Percentiles rank a stretch among this genome's conserved stretches.
Evolutionary conservation across 2,797 vertebrate genomes (phyloP).

Genomic region (Brachyalestes nurse): DNA sequence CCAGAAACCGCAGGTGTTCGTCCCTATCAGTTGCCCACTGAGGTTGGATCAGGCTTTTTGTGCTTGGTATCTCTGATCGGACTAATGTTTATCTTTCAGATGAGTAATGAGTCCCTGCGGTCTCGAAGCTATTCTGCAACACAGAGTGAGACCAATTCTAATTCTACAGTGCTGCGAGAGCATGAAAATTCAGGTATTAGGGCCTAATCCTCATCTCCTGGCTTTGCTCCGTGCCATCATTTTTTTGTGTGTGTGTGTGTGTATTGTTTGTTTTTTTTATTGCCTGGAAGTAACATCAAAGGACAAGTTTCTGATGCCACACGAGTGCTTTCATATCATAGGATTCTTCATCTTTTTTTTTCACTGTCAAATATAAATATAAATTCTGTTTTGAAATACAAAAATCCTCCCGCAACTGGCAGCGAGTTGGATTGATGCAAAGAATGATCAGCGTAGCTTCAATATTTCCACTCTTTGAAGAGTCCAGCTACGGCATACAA

Average conservation of each 20-base stretch:
- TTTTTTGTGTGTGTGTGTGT: constrained; percentile 25
- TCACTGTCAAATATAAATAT: constrained; percentile 2
- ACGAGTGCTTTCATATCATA: constrained; percentile 16
- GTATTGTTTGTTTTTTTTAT: constrained; percentile 31
- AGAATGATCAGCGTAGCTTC: not conserved
- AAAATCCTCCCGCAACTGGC: constrained; percentile 2
- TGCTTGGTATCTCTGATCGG: constrained; percentile 64
- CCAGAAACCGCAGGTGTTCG: constrained; percentile 56
- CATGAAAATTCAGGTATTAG: constrained; percentile 53
- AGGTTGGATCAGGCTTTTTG: constrained; percentile 67
- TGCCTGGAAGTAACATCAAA: constrained; percentile 35
- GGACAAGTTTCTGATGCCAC: constrained; percentile 1
- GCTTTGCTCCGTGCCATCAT: constrained; percentile 32
- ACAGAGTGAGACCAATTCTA: constrained; percentile 51
- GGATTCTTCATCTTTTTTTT: not conserved
- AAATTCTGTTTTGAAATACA: constrained; percentile 17
- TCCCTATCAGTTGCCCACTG: constrained; percentile 64
- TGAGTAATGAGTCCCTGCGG: constrained; percentile 63
- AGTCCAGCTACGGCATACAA: not conserved
- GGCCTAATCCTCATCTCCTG: constrained; percentile 42
- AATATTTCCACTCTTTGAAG: constrained; percentile 13
- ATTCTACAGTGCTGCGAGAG: constrained; percentile 40
- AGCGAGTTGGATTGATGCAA: constrained; percentile 23
- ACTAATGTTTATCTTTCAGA: constrained; percentile 68
- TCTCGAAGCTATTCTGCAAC: constrained; percentile 52